phyloP scores from a whole-genome alignment of 2,797 vertebrate genomes.

The Oreochromis grahami region DNA sequence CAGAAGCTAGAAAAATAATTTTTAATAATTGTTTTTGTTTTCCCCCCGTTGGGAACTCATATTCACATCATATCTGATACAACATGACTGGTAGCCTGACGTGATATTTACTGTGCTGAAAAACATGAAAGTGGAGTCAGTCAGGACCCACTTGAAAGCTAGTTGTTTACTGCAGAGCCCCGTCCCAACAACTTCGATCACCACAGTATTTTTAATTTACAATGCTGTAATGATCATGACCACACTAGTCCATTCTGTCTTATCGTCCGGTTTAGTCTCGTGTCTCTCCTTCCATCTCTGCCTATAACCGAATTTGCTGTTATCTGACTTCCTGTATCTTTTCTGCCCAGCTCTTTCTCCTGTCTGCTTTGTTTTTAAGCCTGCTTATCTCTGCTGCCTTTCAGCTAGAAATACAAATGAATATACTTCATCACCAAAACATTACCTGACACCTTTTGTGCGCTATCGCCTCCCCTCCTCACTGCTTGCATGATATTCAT shows the following conservation, averaged over 20 bases:
- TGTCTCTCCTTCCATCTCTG: not conserved
- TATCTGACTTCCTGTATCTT: not conserved
- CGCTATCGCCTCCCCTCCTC: not conserved
- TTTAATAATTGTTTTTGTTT: too few species aligned
- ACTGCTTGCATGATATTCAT: constrained; percentile 27
- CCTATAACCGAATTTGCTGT: not conserved
- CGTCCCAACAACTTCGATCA: not conserved
- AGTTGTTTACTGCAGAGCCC: constrained; percentile 13
- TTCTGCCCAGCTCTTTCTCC: not conserved
- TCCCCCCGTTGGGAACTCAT: not conserved
- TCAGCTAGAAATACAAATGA: constrained; percentile 40
- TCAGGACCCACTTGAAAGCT: constrained; percentile 9
- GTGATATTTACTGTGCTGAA: not conserved
- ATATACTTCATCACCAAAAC: constrained; percentile 33
- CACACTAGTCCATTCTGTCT: not conserved
- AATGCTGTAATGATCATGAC: constrained; percentile 3
- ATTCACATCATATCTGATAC: not conserved
- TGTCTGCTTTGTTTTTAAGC: constrained; percentile 28
- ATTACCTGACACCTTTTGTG: constrained; percentile 36
- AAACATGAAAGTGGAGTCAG: constrained; percentile 25
- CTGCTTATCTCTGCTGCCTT: constrained; percentile 29
- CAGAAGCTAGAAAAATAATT: not conserved
- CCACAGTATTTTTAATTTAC: not conserved
- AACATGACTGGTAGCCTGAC: not conserved
- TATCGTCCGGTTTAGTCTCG: not conserved